phyloP scores from a whole-genome alignment of 2,888 invertebrate species.

The Uloborus plumipes region DNA sequence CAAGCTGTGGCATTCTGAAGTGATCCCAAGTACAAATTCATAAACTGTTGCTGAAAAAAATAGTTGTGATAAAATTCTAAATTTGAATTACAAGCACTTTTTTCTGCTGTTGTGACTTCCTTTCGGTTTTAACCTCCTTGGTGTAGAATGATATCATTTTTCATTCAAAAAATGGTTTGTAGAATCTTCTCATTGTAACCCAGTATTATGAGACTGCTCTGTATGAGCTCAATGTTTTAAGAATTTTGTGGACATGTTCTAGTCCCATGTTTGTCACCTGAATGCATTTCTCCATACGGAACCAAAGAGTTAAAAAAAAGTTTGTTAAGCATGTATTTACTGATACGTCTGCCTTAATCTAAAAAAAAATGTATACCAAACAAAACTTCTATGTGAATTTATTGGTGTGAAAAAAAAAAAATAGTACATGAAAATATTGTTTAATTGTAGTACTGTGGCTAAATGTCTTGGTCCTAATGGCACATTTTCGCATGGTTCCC shows the following conservation, averaged over 20 bases:
- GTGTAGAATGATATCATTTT: constrained; percentile 61
- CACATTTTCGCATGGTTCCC: constrained; percentile 64
- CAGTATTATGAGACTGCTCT: constrained; percentile 65
- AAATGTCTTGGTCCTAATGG: constrained; percentile 58
- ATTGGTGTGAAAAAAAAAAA: constrained; percentile 51
- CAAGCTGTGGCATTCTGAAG: too few species aligned
- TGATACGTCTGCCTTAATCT: constrained; percentile 64
- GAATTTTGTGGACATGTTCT: constrained; percentile 41
- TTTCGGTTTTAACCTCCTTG: not conserved
- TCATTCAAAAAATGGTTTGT: constrained; percentile 51
- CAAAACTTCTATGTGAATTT: constrained; percentile 60
- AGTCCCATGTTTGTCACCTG: constrained; percentile 61
- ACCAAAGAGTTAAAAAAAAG: constrained; percentile 50
- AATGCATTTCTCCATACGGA: constrained; percentile 56
- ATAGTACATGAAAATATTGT: constrained; percentile 47
- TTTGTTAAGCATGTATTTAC: constrained; percentile 65
- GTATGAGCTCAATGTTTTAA: constrained; percentile 63
- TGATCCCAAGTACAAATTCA: too few species aligned
- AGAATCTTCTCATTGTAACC: constrained; percentile 62
- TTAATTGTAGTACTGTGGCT: constrained; percentile 63
- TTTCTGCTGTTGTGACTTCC: too few species aligned
- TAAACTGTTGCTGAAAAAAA: too few species aligned
- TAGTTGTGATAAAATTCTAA: too few species aligned
- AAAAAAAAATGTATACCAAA: constrained; percentile 61
- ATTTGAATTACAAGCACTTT: too few species aligned